Conservation (phyloP, 2,113 vertebrate genomes). For the Xiphophorus couchianus region DNA sequence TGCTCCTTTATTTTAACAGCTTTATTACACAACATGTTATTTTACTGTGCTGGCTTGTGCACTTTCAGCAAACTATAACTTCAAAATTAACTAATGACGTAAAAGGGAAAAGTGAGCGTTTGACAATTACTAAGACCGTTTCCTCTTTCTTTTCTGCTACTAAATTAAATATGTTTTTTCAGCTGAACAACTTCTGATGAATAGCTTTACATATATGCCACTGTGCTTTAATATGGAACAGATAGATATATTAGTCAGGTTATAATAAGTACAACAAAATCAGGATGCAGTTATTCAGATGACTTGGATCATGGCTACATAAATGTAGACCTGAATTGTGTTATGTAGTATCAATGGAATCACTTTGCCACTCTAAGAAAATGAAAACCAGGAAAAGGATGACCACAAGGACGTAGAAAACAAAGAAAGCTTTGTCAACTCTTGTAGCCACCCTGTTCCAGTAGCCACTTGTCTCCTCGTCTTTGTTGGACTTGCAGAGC, state of each 20-base stretch:
- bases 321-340: not conserved
- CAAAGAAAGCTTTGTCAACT: constrained; percentile 47
- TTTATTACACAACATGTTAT: too few species aligned
- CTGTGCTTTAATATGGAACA: not conserved
- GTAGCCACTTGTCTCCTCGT: not conserved
- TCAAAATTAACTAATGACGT: too few species aligned
- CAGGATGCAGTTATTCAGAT: not conserved
- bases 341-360: not conserved
- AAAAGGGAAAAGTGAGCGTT: too few species aligned
- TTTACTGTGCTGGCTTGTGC: too few species aligned
- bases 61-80: too few species aligned
- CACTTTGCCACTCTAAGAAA: constrained; percentile 32
- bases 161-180: not conserved
- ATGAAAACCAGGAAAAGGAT: constrained; percentile 22
- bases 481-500: constrained; percentile 2
- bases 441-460: constrained; percentile 41
- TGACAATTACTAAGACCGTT: too few species aligned
- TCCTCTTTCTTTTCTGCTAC: not conserved
- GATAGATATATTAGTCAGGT: not conserved
- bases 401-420: constrained; percentile 34
- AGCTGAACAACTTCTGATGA: not conserved
- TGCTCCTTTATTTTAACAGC: too few species aligned
- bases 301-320: not conserved
- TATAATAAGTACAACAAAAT: not conserved
- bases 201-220: not conserved